phyloP scores from a whole-genome alignment of 1,140 invertebrate genomes.

The Neelides sp. region DNA sequence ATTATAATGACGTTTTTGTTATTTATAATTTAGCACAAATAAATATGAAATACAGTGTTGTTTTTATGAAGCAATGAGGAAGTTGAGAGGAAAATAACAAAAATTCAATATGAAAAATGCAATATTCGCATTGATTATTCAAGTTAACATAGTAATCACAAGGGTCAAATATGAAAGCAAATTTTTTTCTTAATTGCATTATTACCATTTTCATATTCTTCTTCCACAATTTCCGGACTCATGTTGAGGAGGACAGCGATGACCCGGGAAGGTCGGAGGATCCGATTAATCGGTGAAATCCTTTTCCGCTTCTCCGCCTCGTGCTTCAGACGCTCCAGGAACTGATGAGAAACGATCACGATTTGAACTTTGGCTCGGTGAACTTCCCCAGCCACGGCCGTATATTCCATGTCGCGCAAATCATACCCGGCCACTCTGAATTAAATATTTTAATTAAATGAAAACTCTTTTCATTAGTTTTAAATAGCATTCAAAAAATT shows the following conservation, averaged over 20 bases:
- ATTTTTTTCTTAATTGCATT: too few relatives aligned
- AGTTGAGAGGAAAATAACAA: too few relatives aligned
- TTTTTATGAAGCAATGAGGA: too few relatives aligned
- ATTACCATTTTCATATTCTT: slow-evolving; percentile 25
- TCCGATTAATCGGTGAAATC: slow-evolving; percentile 25
- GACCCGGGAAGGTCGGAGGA: slow-evolving; percentile 24
- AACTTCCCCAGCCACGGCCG: slow-evolving; percentile 16
- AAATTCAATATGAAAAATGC: too few relatives aligned
- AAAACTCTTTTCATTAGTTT: background rate
- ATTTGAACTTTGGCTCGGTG: slow-evolving; percentile 30
- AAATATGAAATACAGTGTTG: too few relatives aligned
- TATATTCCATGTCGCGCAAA: slow-evolving; percentile 25
- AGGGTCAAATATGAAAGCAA: too few relatives aligned
- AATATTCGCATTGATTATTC: too few relatives aligned
- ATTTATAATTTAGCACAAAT: too few relatives aligned
- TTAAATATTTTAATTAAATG: background rate
- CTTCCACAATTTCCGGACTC: slow-evolving; percentile 16
- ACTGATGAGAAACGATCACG: slow-evolving; percentile 30
- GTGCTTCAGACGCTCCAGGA: slow-evolving; percentile 24
- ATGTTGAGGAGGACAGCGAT: slow-evolving; percentile 22
- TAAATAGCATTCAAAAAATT: slow-evolving; percentile 3
- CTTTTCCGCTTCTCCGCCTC: slow-evolving; percentile 19
- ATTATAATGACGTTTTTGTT: too few relatives aligned
- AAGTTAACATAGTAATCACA: too few relatives aligned
- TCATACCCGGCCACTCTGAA: slow-evolving; percentile 12